phyloP scores from a whole-genome alignment of 1,140 invertebrate genomes.

The Cherax destructor region DNA sequence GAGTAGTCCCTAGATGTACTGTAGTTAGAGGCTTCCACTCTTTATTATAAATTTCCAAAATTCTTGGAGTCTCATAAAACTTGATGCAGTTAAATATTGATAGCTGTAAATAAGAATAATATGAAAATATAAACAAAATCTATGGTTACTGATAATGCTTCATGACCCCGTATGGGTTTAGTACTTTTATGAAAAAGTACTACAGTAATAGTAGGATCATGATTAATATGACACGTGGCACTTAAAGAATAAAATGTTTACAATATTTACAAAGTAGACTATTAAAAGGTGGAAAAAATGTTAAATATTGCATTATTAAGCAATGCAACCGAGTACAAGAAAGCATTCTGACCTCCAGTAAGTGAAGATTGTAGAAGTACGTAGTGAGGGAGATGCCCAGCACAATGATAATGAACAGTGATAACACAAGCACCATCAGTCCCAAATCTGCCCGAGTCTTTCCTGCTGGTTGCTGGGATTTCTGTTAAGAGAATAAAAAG shows the following conservation, averaged over 20 bases:
- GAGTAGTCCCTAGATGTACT: conserved; percentile 29
- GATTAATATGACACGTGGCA: too few relatives aligned
- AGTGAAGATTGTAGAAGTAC: conserved; percentile 61
- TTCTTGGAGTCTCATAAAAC: conserved; percentile 41
- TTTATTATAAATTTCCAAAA: conserved; percentile 42
- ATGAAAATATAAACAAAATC: not conserved
- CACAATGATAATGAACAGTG: conserved; percentile 54
- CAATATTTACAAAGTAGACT: too few relatives aligned
- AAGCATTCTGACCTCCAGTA: conserved; percentile 52
- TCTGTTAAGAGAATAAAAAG: conserved; percentile 3
- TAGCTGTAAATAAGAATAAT: conserved; percentile 7
- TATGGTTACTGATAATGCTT: too few relatives aligned
- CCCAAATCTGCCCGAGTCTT: conserved; percentile 50
- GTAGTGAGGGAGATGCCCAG: conserved; percentile 48
- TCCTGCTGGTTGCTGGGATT: not conserved
- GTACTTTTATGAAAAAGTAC: too few relatives aligned
- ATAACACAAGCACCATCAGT: conserved; percentile 56
- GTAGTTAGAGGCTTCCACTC: conserved; percentile 23
- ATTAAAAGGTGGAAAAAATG: not conserved
- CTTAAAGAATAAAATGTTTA: too few relatives aligned
- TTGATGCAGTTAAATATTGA: conserved; percentile 62
- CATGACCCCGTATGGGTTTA: too few relatives aligned
- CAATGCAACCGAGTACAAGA: not conserved
- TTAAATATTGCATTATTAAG: not conserved
- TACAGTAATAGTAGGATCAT: too few relatives aligned